Base-by-base conservation (phyloP, 2,888 invertebrate genomes). In the Exephanes ischioxanthus region DNA sequence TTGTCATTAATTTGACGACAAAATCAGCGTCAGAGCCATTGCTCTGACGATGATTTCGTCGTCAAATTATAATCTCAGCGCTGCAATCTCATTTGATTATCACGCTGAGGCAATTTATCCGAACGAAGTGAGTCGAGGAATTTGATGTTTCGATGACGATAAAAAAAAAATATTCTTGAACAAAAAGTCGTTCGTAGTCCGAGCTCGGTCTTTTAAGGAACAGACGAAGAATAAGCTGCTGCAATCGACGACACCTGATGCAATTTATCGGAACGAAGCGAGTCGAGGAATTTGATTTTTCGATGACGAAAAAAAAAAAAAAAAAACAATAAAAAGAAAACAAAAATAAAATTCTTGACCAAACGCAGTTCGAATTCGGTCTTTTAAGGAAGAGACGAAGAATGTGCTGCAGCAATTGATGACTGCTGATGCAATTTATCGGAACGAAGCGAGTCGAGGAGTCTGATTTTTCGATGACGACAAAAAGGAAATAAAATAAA, bases 361-460 rank as follows among this genome's bases (percentile, higher is more conserved):
- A 53, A 37, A 72, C 33, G 33, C 33, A 41, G 30, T 30, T 26
- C 55, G 22, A 61, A 53, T 11, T 75, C 33, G 75, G 48, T 48
- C 75, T 51, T 66, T 66, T 76, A 51, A 51, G 66, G 75, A 51
- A 19, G 33, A 51, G 22, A 11, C 11, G 30, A 33, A 33, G 51
- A 73, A 73, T 5, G 61, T 45, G 45, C 41, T 6, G 33, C 33
- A 4, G 5, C 33, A 33, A 6, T 33, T 33, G 33, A 33, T 6
- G 33, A 33, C 33, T 51, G 16, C n/a, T 5, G 16, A n/a, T 51
- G 5, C 3, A n/a, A n/a, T 51, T 51, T 16, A n/a, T n/a, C 6
- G 51, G 16, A n/a, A 51, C 14, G n/a, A n/a, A 51, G 51, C 51
- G 51, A n/a, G 51, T 16, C 51, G n/a, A n/a, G 16, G 5, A 51